phyloP scores from a whole-genome alignment of 1,140 invertebrate species.

The Campodea augens region DNA sequence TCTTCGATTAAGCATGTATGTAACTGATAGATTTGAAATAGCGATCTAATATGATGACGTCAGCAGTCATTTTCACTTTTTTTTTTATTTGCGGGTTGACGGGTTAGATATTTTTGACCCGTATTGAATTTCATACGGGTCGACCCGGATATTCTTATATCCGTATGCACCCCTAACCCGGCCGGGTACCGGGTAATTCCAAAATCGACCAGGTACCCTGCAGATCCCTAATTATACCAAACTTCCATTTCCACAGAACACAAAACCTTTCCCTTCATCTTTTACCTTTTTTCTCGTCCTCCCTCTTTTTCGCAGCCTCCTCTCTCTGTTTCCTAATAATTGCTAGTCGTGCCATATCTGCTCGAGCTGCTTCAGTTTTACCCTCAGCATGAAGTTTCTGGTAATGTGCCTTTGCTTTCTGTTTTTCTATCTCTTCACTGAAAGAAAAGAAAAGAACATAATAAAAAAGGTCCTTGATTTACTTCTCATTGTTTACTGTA shows the following conservation, averaged over 20 bases:
- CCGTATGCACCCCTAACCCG: too few relatives aligned
- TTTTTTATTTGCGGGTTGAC: too few relatives aligned
- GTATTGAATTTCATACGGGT: too few relatives aligned
- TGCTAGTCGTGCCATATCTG: conserved; percentile 75
- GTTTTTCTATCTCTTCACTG: conserved; percentile 83
- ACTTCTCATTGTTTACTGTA: too few relatives aligned
- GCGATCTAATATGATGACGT: too few relatives aligned
- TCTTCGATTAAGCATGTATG: too few relatives aligned
- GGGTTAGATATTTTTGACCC: too few relatives aligned
- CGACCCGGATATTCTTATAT: too few relatives aligned
- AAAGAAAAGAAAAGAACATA: conserved; percentile 12
- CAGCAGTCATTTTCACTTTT: too few relatives aligned
- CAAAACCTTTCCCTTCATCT: neutral
- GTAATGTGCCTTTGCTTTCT: conserved; percentile 68
- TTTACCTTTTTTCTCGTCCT: conserved; percentile 60
- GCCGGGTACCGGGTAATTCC: too few relatives aligned
- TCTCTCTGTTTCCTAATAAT: conserved; percentile 84
- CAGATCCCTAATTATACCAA: neutral
- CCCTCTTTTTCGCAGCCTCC: conserved; percentile 74
- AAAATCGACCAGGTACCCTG: too few relatives aligned
- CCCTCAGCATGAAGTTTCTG: conserved; percentile 81
- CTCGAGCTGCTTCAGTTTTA: conserved; percentile 85
- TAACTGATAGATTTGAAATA: too few relatives aligned
- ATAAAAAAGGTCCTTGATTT: conserved; percentile 7
- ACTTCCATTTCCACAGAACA: neutral